phyloP scores from a whole-genome alignment of 1,140 invertebrate genomes.

The Halictus rubicundus region DNA sequence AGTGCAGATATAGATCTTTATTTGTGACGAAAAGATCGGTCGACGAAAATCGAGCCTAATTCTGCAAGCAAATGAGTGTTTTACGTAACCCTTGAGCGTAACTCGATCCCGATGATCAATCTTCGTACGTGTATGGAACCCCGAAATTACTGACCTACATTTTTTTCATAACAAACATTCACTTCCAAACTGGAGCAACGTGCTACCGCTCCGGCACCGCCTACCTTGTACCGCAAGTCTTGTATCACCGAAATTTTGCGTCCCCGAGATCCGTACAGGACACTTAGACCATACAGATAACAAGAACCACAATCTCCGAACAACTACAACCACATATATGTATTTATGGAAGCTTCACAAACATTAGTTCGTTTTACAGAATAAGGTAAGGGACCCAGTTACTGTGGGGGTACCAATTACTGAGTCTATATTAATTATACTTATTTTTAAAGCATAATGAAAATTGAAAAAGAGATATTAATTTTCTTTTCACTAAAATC shows the following conservation, averaged over 20 bases:
- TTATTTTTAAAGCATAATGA: too few relatives aligned
- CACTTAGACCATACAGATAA: not conserved
- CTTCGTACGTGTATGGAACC: slow-evolving; percentile 5
- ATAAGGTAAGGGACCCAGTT: too few relatives aligned
- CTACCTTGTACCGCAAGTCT: not conserved
- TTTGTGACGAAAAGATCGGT: not conserved
- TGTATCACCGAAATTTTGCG: not conserved
- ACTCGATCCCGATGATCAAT: slow-evolving; percentile 7
- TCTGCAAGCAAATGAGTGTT: not conserved
- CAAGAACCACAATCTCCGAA: too few relatives aligned
- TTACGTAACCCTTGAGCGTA: slow-evolving; percentile 4
- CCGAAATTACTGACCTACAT: slow-evolving; percentile 34
- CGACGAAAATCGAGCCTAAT: not conserved
- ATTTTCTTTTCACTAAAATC: too few relatives aligned
- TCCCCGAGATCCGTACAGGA: not conserved
- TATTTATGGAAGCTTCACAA: too few relatives aligned
- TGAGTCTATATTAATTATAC: too few relatives aligned
- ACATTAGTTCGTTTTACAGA: too few relatives aligned
- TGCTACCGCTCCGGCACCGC: slow-evolving; percentile 3
- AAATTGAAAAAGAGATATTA: too few relatives aligned
- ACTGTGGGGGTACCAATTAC: too few relatives aligned
- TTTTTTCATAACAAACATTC: slow-evolving; percentile 50
- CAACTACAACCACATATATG: too few relatives aligned
- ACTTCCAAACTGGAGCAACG: slow-evolving; percentile 44
- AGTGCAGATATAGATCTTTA: too few relatives aligned